Evolutionary conservation across 2,888 invertebrate genomes (phyloP), one percentile per base, ranked within the genome.

Genomic region (Subacronicta megacephala): DNA sequence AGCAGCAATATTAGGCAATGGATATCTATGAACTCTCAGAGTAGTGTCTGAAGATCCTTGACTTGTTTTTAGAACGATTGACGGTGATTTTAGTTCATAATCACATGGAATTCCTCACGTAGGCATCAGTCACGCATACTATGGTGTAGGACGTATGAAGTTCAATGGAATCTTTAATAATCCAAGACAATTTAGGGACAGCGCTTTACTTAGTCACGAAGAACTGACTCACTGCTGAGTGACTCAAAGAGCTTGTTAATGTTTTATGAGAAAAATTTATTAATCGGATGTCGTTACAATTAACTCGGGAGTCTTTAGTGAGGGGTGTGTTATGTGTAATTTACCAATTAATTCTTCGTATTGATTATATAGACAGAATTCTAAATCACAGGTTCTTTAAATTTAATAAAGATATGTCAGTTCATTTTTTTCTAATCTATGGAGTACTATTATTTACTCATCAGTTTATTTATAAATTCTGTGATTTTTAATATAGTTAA

Each of bases 181-280:
- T n/a, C 29, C 36, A 16, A 35, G 43, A 37, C 46, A 63, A 63
- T 58, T 65, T 69, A 68, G 47, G 50, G 53, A 59, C 69, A 59
- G 49, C 64, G 37, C 2, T 35, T 23, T n/a, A 43, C 38, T 67
- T 67, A 59, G 65, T 70, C 72, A 62, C 63, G 52, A 44, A 43
- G 50, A 16, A 44, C 45, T 72, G 72, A 70, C 12, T 70, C 72
- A 70, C 35, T 46, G 15, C 33, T 41, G 36, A 41, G n/a, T 70
- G 70, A 70, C 43, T 70, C 72, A 72, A 59, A 50, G 58, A 44
- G 51, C 50, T 57, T 47, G 43, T 42, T 41, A 59, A 54, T 57
- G 41, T 52, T 69, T 59, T 35, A 69, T 63, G 37, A 51, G 49
- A 60, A 55, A 50, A 42, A 9, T 9, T 63, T 63, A 68, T 51